phyloP scores from a whole-genome alignment of 2,113 vertebrate species.

The Sisor rabdophorus region DNA sequence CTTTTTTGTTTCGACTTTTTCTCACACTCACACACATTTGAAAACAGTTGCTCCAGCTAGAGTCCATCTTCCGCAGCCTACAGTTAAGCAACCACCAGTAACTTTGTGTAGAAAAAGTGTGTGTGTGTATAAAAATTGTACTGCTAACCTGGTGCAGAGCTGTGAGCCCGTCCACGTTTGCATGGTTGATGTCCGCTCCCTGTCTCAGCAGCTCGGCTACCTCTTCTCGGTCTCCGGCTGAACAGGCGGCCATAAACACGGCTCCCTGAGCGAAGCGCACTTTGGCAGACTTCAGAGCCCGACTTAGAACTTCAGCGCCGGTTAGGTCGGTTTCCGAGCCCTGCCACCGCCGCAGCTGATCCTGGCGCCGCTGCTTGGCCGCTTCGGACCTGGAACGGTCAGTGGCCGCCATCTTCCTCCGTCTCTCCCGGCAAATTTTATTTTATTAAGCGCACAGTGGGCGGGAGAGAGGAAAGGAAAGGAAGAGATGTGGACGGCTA shows the following conservation, averaged over 20 bases:
- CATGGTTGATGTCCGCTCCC: slow-evolving; percentile 79
- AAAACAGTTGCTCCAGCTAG: not conserved
- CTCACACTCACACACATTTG: not conserved
- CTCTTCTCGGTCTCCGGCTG: slow-evolving; percentile 78
- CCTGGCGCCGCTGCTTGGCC: slow-evolving; percentile 75
- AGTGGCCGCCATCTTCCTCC: slow-evolving; percentile 80
- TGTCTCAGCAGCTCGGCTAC: slow-evolving; percentile 72
- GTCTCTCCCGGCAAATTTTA: slow-evolving; percentile 72
- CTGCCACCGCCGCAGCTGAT: slow-evolving; percentile 76
- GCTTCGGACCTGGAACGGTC: slow-evolving; percentile 80
- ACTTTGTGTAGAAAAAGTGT: not conserved
- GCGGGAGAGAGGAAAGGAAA: slow-evolving; percentile 49
- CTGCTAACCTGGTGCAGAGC: slow-evolving; percentile 74
- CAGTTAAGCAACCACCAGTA: not conserved
- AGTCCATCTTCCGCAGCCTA: too few relatives aligned
- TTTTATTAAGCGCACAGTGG: slow-evolving; percentile 50
- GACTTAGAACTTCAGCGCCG: slow-evolving; percentile 52
- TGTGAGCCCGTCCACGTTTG: slow-evolving; percentile 78
- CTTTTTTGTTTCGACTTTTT: too few relatives aligned
- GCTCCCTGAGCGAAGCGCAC: slow-evolving; percentile 79
- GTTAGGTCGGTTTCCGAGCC: slow-evolving; percentile 74
- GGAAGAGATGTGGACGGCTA: slow-evolving; percentile 42
- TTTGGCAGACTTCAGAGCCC: slow-evolving; percentile 51
- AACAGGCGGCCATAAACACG: slow-evolving; percentile 81
- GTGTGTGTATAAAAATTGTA: not conserved